Evolutionary conservation across 1,140 invertebrate species (phyloP).

Genomic region (Drosophila miranda): DNA sequence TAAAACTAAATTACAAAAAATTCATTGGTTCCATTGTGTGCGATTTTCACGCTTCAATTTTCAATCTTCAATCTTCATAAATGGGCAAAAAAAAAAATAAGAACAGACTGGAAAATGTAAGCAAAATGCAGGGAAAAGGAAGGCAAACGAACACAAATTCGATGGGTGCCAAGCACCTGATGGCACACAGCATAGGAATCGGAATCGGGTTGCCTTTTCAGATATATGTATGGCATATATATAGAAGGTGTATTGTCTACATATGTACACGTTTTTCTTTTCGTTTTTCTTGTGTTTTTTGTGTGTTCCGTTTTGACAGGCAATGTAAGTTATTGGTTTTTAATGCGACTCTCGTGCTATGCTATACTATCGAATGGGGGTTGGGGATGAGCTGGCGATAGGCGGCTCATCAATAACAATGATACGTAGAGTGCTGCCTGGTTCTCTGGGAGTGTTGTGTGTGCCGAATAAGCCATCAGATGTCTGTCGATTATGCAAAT

Average conservation of each 20-base stretch:
- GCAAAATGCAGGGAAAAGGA: too few relatives aligned
- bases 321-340: conserved; percentile 64
- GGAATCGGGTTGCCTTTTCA: conserved; percentile 47
- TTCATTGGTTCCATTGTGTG: conserved; percentile 34
- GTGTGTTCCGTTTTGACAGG: conserved; percentile 55
- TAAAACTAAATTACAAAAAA: conserved; percentile 36
- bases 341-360: conserved; percentile 47
- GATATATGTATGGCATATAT: conserved; percentile 8
- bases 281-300: neutral
- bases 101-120: too few relatives aligned
- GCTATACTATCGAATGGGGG: conserved; percentile 4
- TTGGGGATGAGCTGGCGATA: conserved; percentile 22
- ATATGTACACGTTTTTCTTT: conserved; percentile 13
- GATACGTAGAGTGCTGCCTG: neutral
- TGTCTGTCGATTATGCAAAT: conserved; percentile 42
- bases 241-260: neutral
- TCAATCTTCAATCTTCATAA: conserved; percentile 52
- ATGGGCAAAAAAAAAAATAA: conserved; percentile 24
- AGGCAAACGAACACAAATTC: conserved; percentile 15
- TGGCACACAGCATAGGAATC: conserved; percentile 54
- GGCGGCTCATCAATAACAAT: conserved; percentile 44
- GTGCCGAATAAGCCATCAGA: conserved; percentile 12
- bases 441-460: neutral
- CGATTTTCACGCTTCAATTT: conserved; percentile 58
- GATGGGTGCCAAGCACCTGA: conserved; percentile 64